These are phyloP conservation scores for Philonicus albiceps DNA, from an alignment of 2,888 invertebrate genomes.

Conservation along the genomic window DNA sequence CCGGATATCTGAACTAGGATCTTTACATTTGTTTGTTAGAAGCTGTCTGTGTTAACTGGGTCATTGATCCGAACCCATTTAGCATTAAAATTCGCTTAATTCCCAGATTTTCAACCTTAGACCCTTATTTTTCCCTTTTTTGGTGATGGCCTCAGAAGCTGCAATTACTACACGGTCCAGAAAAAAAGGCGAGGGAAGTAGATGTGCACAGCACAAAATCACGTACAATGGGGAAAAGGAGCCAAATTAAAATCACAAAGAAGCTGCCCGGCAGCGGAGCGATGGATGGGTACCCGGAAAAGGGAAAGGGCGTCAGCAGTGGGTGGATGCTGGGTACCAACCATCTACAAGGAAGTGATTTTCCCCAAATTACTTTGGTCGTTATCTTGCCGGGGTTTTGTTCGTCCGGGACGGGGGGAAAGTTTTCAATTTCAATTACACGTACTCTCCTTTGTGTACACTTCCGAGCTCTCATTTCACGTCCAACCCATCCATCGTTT, in stretches of 20 bases:
- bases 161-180: background rate
- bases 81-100: constrained; percentile 34
- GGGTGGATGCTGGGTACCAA: background rate
- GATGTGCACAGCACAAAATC: background rate
- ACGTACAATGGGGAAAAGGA: background rate
- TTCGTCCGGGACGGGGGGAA: background rate
- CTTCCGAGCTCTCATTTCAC: constrained; percentile 7
- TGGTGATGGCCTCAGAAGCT: background rate
- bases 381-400: constrained; percentile 27
- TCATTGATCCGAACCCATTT: background rate
- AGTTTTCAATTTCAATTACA: constrained; percentile 39
- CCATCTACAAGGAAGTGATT: constrained; percentile 27
- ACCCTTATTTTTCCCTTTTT: background rate
- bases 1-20: background rate
- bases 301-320: background rate
- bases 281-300: background rate
- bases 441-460: constrained; percentile 22
- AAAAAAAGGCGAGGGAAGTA: background rate
- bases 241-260: constrained; percentile 31
- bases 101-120: background rate
- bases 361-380: constrained; percentile 36
- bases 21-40: background rate
- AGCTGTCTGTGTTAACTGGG: background rate
- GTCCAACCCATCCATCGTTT: background rate
- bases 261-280: background rate